A percentile compares a stretch with the other conserved stretches of the same genome.
These are phyloP conservation scores for Monoplex corrugatus DNA, from an alignment of 2,888 invertebrate genomes.

Conservation along the genomic window DNA sequence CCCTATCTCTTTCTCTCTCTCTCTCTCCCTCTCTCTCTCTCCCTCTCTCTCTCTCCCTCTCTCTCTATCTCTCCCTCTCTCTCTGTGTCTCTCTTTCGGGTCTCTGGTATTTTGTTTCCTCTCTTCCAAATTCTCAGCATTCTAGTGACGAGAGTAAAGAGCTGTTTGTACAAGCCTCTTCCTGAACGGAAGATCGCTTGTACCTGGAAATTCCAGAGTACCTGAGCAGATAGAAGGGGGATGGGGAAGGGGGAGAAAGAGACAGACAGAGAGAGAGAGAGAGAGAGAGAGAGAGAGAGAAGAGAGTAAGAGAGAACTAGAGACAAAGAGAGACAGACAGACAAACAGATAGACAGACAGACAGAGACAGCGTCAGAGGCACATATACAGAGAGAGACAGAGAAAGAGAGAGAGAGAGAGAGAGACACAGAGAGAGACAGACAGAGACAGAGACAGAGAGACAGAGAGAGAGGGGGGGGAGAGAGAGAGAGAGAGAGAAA, in stretches of 20 bases:
- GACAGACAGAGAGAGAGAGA: neutral
- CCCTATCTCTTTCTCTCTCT: neutral
- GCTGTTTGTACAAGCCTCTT: too few relatives aligned
- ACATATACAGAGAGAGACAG: neutral
- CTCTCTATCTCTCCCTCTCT: neutral
- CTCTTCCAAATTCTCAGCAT: too few relatives aligned
- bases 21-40: neutral
- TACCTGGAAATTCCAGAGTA: too few relatives aligned
- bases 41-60: neutral
- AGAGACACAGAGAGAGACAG: too few relatives aligned
- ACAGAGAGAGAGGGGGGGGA: too few relatives aligned
- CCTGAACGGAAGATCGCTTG: too few relatives aligned
- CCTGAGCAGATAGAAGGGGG: too few relatives aligned
- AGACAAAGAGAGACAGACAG: neutral
- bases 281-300: neutral
- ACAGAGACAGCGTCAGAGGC: neutral
- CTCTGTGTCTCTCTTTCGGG: neutral
- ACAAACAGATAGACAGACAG: neutral
- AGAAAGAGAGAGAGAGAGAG: too few relatives aligned
- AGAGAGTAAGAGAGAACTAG: neutral
- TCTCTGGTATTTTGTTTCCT: neutral
- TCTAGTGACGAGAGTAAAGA: too few relatives aligned
- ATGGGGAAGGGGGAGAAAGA: too few relatives aligned
- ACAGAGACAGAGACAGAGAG: neutral
- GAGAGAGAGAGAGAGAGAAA: too few relatives aligned